Evolutionary conservation across 2,113 vertebrate genomes (phyloP).

Genomic region (Gopherus flavomarginatus): DNA sequence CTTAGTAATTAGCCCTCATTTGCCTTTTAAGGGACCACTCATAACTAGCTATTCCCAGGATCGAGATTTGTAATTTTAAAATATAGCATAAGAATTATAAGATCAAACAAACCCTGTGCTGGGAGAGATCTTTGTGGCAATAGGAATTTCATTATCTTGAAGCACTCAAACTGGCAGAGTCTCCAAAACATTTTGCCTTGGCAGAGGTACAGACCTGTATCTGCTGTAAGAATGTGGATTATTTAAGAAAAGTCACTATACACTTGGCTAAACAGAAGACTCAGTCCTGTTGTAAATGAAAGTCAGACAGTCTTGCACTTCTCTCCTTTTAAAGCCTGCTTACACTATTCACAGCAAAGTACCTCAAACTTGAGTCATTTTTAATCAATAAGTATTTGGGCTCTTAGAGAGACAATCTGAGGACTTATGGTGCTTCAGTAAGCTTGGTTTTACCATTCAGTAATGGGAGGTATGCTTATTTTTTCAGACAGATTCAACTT

Average conservation of each 20-base stretch:
- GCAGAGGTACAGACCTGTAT: neutral
- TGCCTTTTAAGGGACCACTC: neutral
- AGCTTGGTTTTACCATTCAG: neutral
- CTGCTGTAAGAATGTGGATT: neutral
- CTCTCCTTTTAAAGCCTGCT: neutral
- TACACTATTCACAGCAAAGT: neutral
- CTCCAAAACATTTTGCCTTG: neutral
- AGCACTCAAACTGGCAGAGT: neutral
- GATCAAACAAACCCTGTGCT: neutral
- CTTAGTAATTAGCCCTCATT: neutral
- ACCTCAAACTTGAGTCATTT: neutral
- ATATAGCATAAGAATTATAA: neutral
- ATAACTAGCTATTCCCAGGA: too few relatives aligned
- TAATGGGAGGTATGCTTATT: neutral
- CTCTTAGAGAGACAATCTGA: neutral
- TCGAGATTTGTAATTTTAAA: neutral
- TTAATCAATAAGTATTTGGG: neutral
- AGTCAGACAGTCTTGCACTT: neutral
- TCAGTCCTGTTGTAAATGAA: neutral
- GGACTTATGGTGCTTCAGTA: neutral
- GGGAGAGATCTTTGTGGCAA: neutral
- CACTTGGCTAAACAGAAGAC: neutral
- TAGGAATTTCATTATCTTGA: neutral
- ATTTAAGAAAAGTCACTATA: neutral
- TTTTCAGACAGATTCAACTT: slow-evolving; percentile 40